Conservation (phyloP, 2,888 invertebrate species). For the Oligia fasciuncula region DNA sequence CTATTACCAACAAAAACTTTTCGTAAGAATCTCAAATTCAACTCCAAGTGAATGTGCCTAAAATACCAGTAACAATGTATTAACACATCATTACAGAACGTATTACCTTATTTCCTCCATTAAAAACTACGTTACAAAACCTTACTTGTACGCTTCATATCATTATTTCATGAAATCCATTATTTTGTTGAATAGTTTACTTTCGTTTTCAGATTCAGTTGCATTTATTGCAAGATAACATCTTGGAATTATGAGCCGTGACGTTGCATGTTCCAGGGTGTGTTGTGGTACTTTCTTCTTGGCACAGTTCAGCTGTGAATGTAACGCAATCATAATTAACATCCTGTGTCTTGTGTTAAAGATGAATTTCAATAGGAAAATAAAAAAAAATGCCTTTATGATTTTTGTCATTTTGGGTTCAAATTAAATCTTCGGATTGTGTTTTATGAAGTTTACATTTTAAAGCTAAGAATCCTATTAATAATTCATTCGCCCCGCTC, state of each 20-base stretch:
- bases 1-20: slow-evolving; percentile 21
- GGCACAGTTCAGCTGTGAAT: slow-evolving; percentile 48
- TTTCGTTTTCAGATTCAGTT: slow-evolving; percentile 67
- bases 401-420: background rate
- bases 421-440: background rate
- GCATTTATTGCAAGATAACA: slow-evolving; percentile 44
- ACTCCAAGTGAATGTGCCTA: slow-evolving; percentile 12
- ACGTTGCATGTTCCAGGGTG: slow-evolving; percentile 60
- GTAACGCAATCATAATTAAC: background rate
- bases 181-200: slow-evolving; percentile 28
- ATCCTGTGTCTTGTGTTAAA: background rate
- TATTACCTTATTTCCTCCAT: slow-evolving; percentile 52
- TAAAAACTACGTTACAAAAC: slow-evolving; percentile 54
- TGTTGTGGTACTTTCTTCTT: slow-evolving; percentile 43
- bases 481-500: too few species aligned
- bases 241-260: slow-evolving; percentile 49
- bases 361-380: too few species aligned
- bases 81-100: slow-evolving; percentile 46
- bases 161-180: slow-evolving; percentile 33
- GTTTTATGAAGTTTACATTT: background rate
- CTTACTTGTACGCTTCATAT: background rate
- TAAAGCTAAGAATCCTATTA: background rate
- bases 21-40: slow-evolving; percentile 34
- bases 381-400: too few species aligned
- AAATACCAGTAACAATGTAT: slow-evolving; percentile 21